phyloP scores from a whole-genome alignment of 2,113 vertebrate species.

The Onychostruthus taczanowskii region DNA sequence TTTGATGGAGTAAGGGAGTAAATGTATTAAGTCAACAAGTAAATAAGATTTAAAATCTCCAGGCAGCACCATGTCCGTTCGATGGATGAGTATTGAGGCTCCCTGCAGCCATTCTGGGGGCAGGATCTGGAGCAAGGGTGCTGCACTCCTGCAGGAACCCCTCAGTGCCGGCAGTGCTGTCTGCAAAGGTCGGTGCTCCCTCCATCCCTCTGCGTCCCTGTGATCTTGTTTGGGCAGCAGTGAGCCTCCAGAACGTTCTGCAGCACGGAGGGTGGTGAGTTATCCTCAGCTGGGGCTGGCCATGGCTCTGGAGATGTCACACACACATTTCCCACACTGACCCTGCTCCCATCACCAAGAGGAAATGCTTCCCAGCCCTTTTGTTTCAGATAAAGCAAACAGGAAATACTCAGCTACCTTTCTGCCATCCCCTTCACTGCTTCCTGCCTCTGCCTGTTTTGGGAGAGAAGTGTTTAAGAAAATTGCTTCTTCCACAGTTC shows the following conservation, averaged over 20 bases:
- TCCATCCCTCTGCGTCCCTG: neutral
- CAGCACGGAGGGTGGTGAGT: neutral
- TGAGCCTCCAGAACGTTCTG: neutral
- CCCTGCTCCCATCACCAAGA: neutral
- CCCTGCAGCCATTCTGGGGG: neutral
- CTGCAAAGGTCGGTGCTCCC: neutral
- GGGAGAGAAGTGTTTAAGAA: neutral
- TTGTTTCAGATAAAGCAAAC: neutral
- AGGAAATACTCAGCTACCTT: neutral
- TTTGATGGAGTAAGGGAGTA: neutral
- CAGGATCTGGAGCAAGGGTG: neutral
- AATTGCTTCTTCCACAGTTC: neutral
- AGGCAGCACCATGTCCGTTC: neutral
- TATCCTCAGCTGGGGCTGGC: neutral
- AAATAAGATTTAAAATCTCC: neutral
- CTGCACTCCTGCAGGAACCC: neutral
- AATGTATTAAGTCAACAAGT: neutral
- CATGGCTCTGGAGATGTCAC: neutral
- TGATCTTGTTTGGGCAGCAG: neutral
- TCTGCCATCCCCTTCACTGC: neutral
- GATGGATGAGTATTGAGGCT: neutral
- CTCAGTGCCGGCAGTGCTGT: neutral
- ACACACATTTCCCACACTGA: neutral
- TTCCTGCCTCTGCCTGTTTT: neutral
- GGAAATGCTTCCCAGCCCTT: slow-evolving; percentile 22